Evolutionary conservation across 2,888 invertebrate genomes (phyloP), one percentile per base, ranked within the genome.

Genomic region (Luperina testacea): DNA sequence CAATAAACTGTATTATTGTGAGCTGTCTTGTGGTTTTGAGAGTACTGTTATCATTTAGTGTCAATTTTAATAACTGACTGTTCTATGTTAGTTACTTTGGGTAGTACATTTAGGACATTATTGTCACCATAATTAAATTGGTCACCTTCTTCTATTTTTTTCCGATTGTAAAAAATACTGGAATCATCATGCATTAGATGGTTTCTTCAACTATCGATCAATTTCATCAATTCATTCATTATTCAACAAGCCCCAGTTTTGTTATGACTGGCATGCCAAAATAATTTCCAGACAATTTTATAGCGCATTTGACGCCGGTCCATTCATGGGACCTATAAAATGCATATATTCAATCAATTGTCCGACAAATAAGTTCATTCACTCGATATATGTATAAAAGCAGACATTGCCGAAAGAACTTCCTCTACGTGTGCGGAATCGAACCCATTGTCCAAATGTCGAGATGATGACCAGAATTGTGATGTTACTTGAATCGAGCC

Each of bases 371-470:
- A 89, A 90, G 88, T 89, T 87, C 88, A 87, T 86, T 88, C 89
- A 85, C 87, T 83, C 65, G 65, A 38, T 74, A 17, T 75, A 63
- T 72, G 72, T 75, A 63, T 71, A 75, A 77, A 82, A 75, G 63
- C 80, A 87, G 78, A 82, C 87, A 69, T 80, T 85, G 87, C 87
- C 83, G 75, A 89, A 89, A 78, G 76, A 72, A 90, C 91, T 91
- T 91, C 92, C 91, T 90, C 57, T 91, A 89, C 91, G 92, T 91
- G 91, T 78, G 38, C 78, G 76, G 91, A 92, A 91, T 92, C 80
- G 84, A 72, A 77, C 81, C 81, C 85, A 89, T 89, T 90, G 89
- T 86, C 84, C 73, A 73, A 87, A 86, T 75, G 68, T 80, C 48
- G 38, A 84, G 83, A 84, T 83, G 81, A 85, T 82, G 90, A 71